Base-by-base conservation (phyloP, 1,140 invertebrate species). In the Fragariocoptes setiger region DNA sequence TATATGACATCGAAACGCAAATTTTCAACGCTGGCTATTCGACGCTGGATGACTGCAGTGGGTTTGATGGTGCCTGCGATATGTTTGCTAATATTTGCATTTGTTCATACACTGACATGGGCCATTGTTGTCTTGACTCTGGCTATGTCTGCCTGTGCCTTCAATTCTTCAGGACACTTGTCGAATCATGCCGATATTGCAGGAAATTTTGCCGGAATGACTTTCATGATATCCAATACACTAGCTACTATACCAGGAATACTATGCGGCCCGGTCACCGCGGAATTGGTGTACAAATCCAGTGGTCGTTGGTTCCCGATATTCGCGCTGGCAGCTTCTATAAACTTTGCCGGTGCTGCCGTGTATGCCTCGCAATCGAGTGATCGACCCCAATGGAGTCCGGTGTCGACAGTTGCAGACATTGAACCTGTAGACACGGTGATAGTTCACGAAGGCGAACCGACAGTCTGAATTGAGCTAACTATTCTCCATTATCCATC, bases 121-220 rank as follows among this genome's bases (percentile, higher is more conserved):
- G 73, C 74, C 42, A 65, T 76, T 19, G 58, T 74, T 45, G 68
- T 74, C 52, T 66, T 76, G 21, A 72, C 71, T 3, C 65, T 76
- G 48, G 73, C 71, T 4, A 73, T 77, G 69, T 72, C 72, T 5
- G 54, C 76, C 17, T 72, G 70, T 52, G 72, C 73, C 0, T 72
- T 69, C 50, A 76, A 76, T 53, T 73, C 72, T 31, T 69, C 72
- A 14, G 74, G 74, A 17, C 73, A 76, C 56, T 55, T 77, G 13
- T 72, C 69, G 51, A 77, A 76, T 54, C 74, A 77, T 52, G 70
- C 72, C 4, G 74, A 77, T 49, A 62, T 77, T 18, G 73, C 73
- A 3, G 73, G 73, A 2, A 73, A 73, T 60, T 70, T 75, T 58
- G 72, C 73, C 14, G 73, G 72, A 13, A 66, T 74, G 22, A 76